Conservation (phyloP, 2,797 vertebrate species). For the Limnodromus scolopaceus region DNA sequence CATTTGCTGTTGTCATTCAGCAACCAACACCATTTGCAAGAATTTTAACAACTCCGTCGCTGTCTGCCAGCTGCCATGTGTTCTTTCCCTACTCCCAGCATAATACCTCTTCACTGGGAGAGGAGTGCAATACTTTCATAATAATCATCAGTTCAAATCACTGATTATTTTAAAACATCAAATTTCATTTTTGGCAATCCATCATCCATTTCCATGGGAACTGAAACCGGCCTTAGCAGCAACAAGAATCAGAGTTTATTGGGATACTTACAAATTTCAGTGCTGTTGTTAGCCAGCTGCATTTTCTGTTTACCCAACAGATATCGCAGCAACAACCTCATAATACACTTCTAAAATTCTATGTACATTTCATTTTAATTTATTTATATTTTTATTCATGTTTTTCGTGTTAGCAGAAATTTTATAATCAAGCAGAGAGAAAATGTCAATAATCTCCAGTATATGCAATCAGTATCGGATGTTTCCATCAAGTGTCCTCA, state of each 20-base stretch:
- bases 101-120: conserved; percentile 1
- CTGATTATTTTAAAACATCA: conserved; percentile 68
- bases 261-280: conserved; percentile 45
- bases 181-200: conserved; percentile 57
- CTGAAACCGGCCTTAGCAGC: conserved; percentile 37
- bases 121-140: conserved; percentile 5
- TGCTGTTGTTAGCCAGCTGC: conserved; percentile 53
- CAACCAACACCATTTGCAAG: neutral
- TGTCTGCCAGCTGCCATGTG: conserved; percentile 35
- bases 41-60: conserved; percentile 7
- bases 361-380: conserved; percentile 14
- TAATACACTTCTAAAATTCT: neutral
- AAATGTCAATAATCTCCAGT: neutral
- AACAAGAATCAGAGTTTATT: conserved; percentile 58
- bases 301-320: conserved; percentile 59
- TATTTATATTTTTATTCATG: neutral
- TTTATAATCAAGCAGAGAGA: neutral
- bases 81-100: neutral
- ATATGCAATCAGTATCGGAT: neutral
- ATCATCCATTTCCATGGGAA: conserved; percentile 68
- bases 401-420: neutral
- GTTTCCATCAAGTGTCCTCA: neutral
- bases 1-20: neutral
- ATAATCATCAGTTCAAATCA: conserved; percentile 57
- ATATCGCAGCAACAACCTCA: neutral